Evolutionary conservation across 2,888 invertebrate genomes (phyloP), one percentile per base, ranked within the genome.

Genomic region (Julus scanicus): DNA sequence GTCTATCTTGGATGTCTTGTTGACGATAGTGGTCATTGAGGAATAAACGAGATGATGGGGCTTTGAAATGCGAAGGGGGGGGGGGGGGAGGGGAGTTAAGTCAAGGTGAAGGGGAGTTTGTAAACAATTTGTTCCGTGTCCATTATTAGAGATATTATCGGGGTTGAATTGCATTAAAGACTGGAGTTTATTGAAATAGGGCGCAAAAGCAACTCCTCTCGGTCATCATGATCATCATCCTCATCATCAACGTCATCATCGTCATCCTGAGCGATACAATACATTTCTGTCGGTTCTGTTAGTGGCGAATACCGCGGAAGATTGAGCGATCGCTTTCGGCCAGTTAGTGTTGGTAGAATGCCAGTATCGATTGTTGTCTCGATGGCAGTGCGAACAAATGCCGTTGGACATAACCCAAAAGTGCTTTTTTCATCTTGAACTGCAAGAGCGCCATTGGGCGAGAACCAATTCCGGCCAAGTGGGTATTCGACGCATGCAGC

Each of bases 311-410:
- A n/a, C 63, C n/a, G n/a, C 63, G 13, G n/a, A n/a, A 63, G 53
- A 53, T 6, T 53, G 53, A 53, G 53, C 53, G 53, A 53, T 53
- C 63, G 17, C 63, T 63, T 17, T 63, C 13, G 63, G 63, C 20
- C 63, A 63, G 63, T 63, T 63, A n/a, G 63, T n/a, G 63, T 63
- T 63, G 63, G 63, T 6, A 2, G n/a, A 63, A n/a, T 3, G 63
- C 63, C 63, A 63, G 63, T 63, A 63, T 63, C 63, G 63, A 63
- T 63, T 63, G 63, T 63, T 63, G 63, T 63, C 63, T 63, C 63
- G n/a, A 63, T 63, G 63, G 4, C n/a, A 13, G n/a, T 1, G 63
- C 63, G 63, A 63, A 63, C 63, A 63, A 63, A 17, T 63, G 63
- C 63, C n/a, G 2, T 63, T 63, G 63, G 63, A 63, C 63, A 63